A percentile compares a stretch with the other conserved stretches of the same genome.
Conservation (phyloP, 2,888 invertebrate genomes). For the Papilio gigon region DNA sequence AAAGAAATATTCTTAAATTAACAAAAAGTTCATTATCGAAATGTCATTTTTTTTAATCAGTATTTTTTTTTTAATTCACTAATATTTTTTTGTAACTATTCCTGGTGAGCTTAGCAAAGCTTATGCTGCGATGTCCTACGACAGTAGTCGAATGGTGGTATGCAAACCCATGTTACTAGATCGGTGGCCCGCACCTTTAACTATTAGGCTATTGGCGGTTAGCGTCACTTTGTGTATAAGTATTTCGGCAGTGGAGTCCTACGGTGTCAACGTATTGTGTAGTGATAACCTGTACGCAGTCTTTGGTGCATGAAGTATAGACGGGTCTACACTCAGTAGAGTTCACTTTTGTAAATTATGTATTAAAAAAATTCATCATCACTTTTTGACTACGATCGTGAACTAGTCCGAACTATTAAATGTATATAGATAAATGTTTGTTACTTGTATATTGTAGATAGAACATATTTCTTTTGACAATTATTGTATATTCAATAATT, state of each 20-base stretch:
- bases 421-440: conserved; percentile 82
- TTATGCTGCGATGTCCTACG: no score
- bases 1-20: no score
- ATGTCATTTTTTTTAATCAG: no score
- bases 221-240: no score
- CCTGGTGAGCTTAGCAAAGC: no score
- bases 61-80: no score
- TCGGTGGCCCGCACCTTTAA: no score
- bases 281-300: conserved; percentile 19
- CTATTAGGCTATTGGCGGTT: no score
- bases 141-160: no score
- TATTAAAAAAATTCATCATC: conserved; percentile 59
- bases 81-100: no score
- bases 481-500: conserved; percentile 76
- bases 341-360: conserved; percentile 74
- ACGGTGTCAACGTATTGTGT: conserved; percentile 5
- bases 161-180: no score
- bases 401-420: conserved; percentile 81
- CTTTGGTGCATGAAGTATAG: conserved; percentile 47
- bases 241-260: not conserved
- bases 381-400: conserved; percentile 74
- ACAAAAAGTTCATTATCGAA: no score
- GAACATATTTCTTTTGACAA: conserved; percentile 79
- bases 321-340: conserved; percentile 49
- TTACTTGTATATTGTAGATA: conserved; percentile 83